Base-by-base conservation (phyloP, 2,113 vertebrate species). In the Tragulus kanchil region DNA sequence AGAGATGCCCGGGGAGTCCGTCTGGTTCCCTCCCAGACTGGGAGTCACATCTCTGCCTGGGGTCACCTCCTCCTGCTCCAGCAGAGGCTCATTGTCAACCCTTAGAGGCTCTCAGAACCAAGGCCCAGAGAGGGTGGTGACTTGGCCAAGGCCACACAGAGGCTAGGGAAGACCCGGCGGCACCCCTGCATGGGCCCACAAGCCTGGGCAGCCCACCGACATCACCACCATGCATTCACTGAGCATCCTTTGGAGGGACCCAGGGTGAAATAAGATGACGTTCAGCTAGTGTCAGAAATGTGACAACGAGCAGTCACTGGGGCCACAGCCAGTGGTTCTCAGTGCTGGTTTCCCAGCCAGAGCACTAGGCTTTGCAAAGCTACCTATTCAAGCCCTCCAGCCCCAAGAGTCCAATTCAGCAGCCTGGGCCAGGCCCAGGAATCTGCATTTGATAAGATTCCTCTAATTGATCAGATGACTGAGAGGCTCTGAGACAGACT, bases 341-440 rank as follows among this genome's bases (percentile, higher is more conserved):
- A 3, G 85, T 23, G 26, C 58, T 56, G 25, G 31, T 48, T 36
- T 58, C 73, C 26, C n/a, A 4, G 8, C 25, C 3, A 5, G 52
- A 25, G 21, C 36, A 67, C 65, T 6, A 31, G 56, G 26, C 59
- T 62, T 45, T 17, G 58, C 11, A 67, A 50, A 89, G 45, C 28
- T n/a, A 3, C n/a, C 2, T 10, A 52, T 25, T 48, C 42, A 19
- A 28, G 67, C 82, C 26, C 69, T 54, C 67, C 17, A 12, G 81
- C 23, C 6, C 50, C 31, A 28, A 87, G n/a, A 45, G 10, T 5
- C 3, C 0, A 3, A 14, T 48, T 45, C 25, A 3, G 31, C 2
- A 7, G 15, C 6, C 52, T 6, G 42, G 42, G 19, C 19, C 5
- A 31, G 19, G 1, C 6, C 67, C 12, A 10, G 9, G 31, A 62